Evolutionary conservation across 2,888 invertebrate species (phyloP).

Genomic region (Tuberolachnus salignus): DNA sequence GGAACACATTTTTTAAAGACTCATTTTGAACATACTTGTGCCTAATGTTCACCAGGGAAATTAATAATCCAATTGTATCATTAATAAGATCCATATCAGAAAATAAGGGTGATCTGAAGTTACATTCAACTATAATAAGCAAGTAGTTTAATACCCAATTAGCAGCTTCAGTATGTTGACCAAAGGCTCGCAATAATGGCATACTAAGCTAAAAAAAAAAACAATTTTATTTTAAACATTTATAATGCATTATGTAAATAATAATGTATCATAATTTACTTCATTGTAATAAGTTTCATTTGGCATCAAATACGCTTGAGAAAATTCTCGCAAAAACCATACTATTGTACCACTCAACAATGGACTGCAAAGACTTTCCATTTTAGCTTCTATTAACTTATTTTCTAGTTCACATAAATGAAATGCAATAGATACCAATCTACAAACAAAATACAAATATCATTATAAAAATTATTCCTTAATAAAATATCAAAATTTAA

Average conservation of each 20-base stretch:
- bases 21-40: conserved; percentile 63
- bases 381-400: conserved; percentile 72
- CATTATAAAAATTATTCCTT: too few relatives aligned
- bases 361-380: conserved; percentile 74
- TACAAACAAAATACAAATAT: conserved; percentile 32
- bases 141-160: conserved; percentile 71
- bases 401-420: conserved; percentile 78
- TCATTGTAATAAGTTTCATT: conserved; percentile 68
- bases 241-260: conserved; percentile 4
- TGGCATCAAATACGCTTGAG: conserved; percentile 68
- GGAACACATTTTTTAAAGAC: too few relatives aligned
- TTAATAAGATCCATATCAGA: conserved; percentile 70
- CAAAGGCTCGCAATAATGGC: conserved; percentile 70
- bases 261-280: conserved; percentile 61
- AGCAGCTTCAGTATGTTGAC: conserved; percentile 71
- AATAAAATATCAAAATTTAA: too few relatives aligned
- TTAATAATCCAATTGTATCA: conserved; percentile 71
- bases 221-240: conserved; percentile 58
- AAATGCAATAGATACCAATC: conserved; percentile 75
- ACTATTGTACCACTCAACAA: conserved; percentile 77
- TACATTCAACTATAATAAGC: conserved; percentile 70
- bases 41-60: conserved; percentile 65
- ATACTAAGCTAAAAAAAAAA: conserved; percentile 67
- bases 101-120: conserved; percentile 67
- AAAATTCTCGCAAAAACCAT: conserved; percentile 82